A percentile compares a stretch with the other conserved stretches of the same genome.
These are phyloP conservation scores for Arrhopalites spinosus DNA, from an alignment of 2,888 invertebrate genomes.

Conservation along the genomic window DNA sequence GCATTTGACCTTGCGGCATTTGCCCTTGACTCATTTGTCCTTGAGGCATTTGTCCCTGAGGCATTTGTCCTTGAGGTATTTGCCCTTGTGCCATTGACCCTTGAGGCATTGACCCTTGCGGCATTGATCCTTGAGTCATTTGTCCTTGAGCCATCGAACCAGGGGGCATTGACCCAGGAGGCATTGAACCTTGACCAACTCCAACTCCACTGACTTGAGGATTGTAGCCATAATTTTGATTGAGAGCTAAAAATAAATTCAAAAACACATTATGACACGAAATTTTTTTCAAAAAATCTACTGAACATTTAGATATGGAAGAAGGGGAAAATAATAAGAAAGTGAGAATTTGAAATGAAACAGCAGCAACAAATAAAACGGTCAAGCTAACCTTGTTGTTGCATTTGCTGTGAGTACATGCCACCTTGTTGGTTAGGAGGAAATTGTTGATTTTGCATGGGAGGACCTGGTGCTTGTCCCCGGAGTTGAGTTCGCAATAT, in stretches of 20 bases:
- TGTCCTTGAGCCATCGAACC: too few species aligned
- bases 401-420: constrained; percentile 59
- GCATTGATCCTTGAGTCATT: too few species aligned
- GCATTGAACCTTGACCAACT: constrained; percentile 33
- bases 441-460: constrained; percentile 48
- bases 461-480: constrained; percentile 44
- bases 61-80: too few species aligned
- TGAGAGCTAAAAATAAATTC: constrained; percentile 61
- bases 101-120: constrained; percentile 42
- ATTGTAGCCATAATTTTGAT: constrained; percentile 66
- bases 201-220: constrained; percentile 35
- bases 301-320: background rate
- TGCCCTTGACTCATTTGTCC: too few species aligned
- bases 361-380: background rate
- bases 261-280: background rate
- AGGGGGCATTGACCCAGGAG: too few species aligned
- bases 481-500: constrained; percentile 54
- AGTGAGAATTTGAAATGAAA: background rate
- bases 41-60: too few species aligned
- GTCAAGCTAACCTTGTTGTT: constrained; percentile 26
- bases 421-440: constrained; percentile 58
- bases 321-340: background rate
- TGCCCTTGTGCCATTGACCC: constrained; percentile 65
- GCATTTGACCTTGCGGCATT: constrained; percentile 34
- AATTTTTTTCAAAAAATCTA: background rate